These are phyloP conservation scores for Tychaedon coryphoeus DNA, from an alignment of 2,113 vertebrate species.

Conservation along the genomic window DNA sequence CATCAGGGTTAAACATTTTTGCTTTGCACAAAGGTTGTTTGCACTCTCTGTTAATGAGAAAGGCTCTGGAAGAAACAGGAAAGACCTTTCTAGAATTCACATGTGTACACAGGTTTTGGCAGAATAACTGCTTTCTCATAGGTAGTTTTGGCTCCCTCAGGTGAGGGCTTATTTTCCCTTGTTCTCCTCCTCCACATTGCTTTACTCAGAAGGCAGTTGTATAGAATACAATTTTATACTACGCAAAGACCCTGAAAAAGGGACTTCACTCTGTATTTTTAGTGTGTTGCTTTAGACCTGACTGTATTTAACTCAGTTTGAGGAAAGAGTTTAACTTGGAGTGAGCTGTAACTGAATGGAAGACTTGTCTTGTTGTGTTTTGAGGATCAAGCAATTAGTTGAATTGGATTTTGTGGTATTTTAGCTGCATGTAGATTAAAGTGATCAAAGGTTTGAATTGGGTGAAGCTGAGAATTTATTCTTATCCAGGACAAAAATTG, in stretches of 20 bases:
- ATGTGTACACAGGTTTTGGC: rapidly evolving
- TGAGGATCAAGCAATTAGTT: neutral
- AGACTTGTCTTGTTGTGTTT: neutral
- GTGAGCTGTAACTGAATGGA: neutral
- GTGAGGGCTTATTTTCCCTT: neutral
- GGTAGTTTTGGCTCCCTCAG: neutral
- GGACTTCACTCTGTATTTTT: neutral
- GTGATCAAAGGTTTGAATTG: neutral
- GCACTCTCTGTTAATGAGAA: neutral
- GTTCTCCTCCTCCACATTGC: neutral
- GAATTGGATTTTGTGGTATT: neutral
- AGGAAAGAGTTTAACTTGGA: neutral
- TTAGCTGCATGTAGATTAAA: neutral
- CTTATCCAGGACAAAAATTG: neutral
- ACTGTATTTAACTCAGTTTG: neutral
- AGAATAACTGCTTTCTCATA: neutral
- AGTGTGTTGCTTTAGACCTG: neutral
- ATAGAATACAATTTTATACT: neutral
- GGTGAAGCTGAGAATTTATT: neutral
- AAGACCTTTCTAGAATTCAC: neutral
- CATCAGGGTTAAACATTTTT: neutral
- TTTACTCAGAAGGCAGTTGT: neutral
- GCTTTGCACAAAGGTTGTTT: neutral
- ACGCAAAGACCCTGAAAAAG: neutral
- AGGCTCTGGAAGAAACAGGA: neutral